Evolutionary conservation across 2,888 invertebrate genomes (phyloP), one percentile per base, ranked within the genome.

Genomic region (Homarus gammarus): DNA sequence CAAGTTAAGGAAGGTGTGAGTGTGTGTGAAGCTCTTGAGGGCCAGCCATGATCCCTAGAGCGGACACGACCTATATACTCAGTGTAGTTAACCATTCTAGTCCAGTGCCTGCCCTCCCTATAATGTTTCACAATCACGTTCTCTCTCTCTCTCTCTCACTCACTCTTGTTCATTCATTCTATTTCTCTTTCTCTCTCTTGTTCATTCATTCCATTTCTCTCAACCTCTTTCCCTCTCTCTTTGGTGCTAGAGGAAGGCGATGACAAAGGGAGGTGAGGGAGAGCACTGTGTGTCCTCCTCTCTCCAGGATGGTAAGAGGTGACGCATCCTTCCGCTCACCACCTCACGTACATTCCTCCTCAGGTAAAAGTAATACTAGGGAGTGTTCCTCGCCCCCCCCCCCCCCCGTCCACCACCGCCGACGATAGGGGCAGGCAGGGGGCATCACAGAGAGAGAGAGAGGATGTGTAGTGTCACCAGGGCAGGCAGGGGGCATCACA

Each of bases 101-200:
- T 64, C n/a, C n/a, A n/a, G n/a, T n/a, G n/a, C 70, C 27, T 22
- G 2, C 31, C 22, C 70, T 31, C 70, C 18, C 27, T 44, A 44
- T 44, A 22, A n/a, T n/a, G 18, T 44, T 44, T 44, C 75, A n/a
- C 44, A n/a, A 40, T 75, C 44, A n/a, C 75, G 40, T 44, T 75
- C 75, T 75, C 75, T 75, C 75, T 75, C 73, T 73, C 38, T 73
- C 75, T 75, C 75, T 75, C 75, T 75, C 75, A n/a, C 44, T 44
- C 75, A 44, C 75, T 75, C 75, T 75, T 44, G 40, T 44, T 75
- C 75, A 44, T 44, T 75, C 75, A 12, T n/a, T 75, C 44, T 44
- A 22, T 75, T 44, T 40, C 75, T 75, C 44, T 75, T n/a, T 75
- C 40, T 44, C 44, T 75, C 44, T 44, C 75, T 75, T 44, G 40